A percentile compares a stretch with the other conserved stretches of the same genome.
phyloP scores from a whole-genome alignment of 2,888 invertebrate genomes.

The Vanessa cardui region DNA sequence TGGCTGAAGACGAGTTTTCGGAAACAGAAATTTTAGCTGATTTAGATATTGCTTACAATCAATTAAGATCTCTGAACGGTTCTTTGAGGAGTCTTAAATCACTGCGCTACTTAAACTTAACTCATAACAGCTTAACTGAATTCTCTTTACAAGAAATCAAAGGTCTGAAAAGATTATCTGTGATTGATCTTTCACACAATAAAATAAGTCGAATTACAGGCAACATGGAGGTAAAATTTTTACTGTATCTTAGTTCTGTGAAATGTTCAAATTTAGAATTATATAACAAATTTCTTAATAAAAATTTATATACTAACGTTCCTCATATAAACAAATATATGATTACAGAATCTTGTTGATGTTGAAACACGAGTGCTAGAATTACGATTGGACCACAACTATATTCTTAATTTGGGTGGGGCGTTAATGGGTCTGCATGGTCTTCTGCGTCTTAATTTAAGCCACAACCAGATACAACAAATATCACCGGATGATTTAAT shows the following conservation, averaged over 20 bases:
- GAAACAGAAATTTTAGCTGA: conserved; percentile 87
- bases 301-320: background rate
- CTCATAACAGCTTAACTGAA: conserved; percentile 88
- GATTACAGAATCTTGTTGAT: conserved; percentile 87
- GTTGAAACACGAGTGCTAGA: conserved; percentile 88
- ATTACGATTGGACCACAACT: conserved; percentile 88
- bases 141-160: conserved; percentile 92
- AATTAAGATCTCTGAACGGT: conserved; percentile 87
- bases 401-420: conserved; percentile 87
- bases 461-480: conserved; percentile 88
- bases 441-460: conserved; percentile 87
- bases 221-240: conserved; percentile 82
- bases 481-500: conserved; percentile 90
- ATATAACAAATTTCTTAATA: background rate
- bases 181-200: conserved; percentile 90
- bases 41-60: conserved; percentile 88
- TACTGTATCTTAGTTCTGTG: background rate
- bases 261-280: background rate
- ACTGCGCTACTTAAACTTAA: conserved; percentile 87
- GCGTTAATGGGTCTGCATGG: conserved; percentile 89
- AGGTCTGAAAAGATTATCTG: conserved; percentile 86
- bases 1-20: conserved; percentile 89
- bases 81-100: conserved; percentile 87
- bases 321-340: background rate
- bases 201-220: conserved; percentile 86